Evolutionary conservation across 1,140 invertebrate genomes (phyloP).

Genomic region (Drosophila ohnishii): DNA sequence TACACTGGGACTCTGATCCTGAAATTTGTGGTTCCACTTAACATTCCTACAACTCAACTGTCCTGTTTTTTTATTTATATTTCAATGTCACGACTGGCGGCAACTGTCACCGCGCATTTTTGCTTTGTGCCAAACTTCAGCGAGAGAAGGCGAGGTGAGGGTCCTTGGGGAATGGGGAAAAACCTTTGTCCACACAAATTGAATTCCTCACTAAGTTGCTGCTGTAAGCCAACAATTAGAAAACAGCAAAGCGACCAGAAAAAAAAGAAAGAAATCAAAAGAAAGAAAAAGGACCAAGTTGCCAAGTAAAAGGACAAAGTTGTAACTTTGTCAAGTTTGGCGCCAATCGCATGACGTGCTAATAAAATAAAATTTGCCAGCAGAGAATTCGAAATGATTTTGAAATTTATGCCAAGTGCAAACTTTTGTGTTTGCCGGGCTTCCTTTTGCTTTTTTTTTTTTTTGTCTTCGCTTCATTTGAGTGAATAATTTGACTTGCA

Average conservation of each 20-base stretch:
- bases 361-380: slow-evolving; percentile 75
- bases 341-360: slow-evolving; percentile 80
- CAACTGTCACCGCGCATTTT: slow-evolving; percentile 78
- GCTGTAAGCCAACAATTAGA: slow-evolving; percentile 80
- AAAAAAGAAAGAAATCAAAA: slow-evolving; percentile 46
- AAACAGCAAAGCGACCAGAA: slow-evolving; percentile 77
- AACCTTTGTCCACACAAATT: slow-evolving; percentile 62
- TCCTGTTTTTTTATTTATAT: slow-evolving; percentile 29
- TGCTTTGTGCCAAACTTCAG: slow-evolving; percentile 74
- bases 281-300: slow-evolving; percentile 41
- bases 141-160: neutral
- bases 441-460: slow-evolving; percentile 9
- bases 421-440: slow-evolving; percentile 72
- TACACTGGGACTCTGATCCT: slow-evolving; percentile 6
- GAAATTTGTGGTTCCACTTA: slow-evolving; percentile 37
- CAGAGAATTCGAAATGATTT: slow-evolving; percentile 12
- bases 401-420: slow-evolving; percentile 78
- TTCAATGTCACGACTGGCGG: slow-evolving; percentile 63
- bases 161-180: slow-evolving; percentile 3
- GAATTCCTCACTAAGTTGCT: slow-evolving; percentile 76
- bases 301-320: slow-evolving; percentile 53
- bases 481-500: slow-evolving; percentile 81
- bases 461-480: slow-evolving; percentile 67
- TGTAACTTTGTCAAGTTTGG: slow-evolving; percentile 79
- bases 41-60: slow-evolving; percentile 19